These are phyloP conservation scores for Notodonta dromedarius DNA, from an alignment of 2,888 invertebrate species.

Conservation along the genomic window DNA sequence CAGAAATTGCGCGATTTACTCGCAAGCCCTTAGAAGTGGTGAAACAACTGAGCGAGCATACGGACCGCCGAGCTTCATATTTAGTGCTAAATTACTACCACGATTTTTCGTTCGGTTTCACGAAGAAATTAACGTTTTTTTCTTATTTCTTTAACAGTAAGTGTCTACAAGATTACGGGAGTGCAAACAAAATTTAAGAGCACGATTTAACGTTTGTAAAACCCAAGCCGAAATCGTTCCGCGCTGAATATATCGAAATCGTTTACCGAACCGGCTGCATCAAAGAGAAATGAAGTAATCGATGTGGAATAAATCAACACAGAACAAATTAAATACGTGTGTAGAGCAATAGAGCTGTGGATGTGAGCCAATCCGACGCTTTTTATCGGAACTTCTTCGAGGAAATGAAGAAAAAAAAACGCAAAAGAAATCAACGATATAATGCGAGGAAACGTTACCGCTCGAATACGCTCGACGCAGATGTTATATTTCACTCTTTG, in stretches of 20 bases:
- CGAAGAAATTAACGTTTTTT: neutral
- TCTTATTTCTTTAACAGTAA: conserved; percentile 1
- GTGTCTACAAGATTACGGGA: neutral
- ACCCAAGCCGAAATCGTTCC: conserved; percentile 29
- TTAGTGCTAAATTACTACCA: neutral
- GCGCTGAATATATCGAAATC: conserved; percentile 42
- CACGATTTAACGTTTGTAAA: conserved; percentile 23
- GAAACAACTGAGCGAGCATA: conserved; percentile 37
- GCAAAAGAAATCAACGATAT: conserved; percentile 47
- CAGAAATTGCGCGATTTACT: conserved; percentile 69
- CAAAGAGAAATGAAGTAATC: conserved; percentile 66
- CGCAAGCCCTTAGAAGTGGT: conserved; percentile 41
- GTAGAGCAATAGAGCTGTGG: conserved; percentile 60
- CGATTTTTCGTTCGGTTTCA: neutral
- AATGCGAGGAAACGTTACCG: conserved; percentile 45
- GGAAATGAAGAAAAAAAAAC: conserved; percentile 55
- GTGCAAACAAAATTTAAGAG: conserved; percentile 17
- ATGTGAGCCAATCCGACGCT: conserved; percentile 56
- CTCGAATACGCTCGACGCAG: conserved; percentile 47
- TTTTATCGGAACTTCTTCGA: conserved; percentile 54
- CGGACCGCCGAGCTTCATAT: conserved; percentile 19
- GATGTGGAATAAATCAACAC: conserved; percentile 71
- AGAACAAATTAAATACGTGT: conserved; percentile 73
- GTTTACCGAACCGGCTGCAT: conserved; percentile 52
- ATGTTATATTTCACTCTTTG: conserved; percentile 54